Conservation (phyloP, 2,797 vertebrate species). For the Pipistrellus kuhlii region DNA sequence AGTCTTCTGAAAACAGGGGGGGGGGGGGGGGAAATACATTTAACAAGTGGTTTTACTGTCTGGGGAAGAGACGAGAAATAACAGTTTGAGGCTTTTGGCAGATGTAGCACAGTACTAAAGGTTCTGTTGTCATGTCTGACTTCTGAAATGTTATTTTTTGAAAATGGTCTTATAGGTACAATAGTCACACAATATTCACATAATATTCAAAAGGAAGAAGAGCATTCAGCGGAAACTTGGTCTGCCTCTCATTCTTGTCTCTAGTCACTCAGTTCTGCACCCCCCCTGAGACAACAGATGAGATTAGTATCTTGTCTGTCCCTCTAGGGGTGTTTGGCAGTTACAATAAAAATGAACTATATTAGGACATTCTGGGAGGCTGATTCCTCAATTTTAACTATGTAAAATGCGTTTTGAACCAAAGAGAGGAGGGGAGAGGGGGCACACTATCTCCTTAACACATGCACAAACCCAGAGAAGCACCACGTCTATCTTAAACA, state of each 20-base stretch:
- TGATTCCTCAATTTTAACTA: slow-evolving; percentile 20
- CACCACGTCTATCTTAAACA: neutral
- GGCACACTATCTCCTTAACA: neutral
- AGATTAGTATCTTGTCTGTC: neutral
- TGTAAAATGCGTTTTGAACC: neutral
- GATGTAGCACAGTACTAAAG: slow-evolving; percentile 47
- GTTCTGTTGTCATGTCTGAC: slow-evolving; percentile 76
- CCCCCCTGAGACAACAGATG: neutral
- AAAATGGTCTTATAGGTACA: slow-evolving; percentile 55
- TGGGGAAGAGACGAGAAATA: slow-evolving; percentile 78
- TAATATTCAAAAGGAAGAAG: neutral
- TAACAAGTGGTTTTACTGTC: slow-evolving; percentile 80
- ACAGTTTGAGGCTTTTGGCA: slow-evolving; percentile 80
- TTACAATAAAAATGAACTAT: slow-evolving; percentile 45
- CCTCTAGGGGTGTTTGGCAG: neutral
- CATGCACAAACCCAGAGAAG: neutral
- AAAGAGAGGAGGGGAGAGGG: neutral
- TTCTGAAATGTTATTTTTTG: slow-evolving; percentile 71
- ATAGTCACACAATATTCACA: slow-evolving; percentile 31
- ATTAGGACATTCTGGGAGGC: neutral
- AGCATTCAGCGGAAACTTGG: neutral
- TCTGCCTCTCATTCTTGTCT: neutral
- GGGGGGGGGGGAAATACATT: slow-evolving; percentile 50
- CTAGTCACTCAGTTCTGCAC: neutral
- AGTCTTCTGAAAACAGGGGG: slow-evolving; percentile 47